Percentiles rank a stretch among this genome's conserved stretches.
These are phyloP conservation scores for Brachionus sp. DNA, from an alignment of 1,140 invertebrate genomes.

Conservation along the genomic window DNA sequence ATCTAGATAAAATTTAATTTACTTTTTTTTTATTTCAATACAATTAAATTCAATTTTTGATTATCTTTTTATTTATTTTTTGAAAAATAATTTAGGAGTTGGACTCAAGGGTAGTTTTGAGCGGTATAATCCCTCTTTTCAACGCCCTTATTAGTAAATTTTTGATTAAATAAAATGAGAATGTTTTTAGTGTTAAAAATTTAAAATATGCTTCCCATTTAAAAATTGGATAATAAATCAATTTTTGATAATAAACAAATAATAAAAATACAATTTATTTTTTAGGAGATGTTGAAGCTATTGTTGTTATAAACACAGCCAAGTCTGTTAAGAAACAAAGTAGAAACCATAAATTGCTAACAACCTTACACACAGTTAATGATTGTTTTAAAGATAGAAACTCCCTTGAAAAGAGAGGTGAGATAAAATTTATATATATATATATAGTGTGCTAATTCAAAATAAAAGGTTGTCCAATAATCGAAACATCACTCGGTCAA, in stretches of 20 bases:
- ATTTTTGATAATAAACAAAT: neutral
- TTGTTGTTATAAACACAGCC: slow-evolving; percentile 14
- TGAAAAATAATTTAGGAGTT: no score
- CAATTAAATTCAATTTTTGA: no score
- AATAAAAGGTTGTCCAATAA: neutral
- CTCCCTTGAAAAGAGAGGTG: slow-evolving; percentile 5
- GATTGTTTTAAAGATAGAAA: neutral
- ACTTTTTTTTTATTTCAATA: no score
- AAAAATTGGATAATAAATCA: no score
- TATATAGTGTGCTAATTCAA: neutral
- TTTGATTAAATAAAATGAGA: no score
- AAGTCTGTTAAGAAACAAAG: neutral
- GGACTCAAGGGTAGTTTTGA: no score
- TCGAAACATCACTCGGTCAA: neutral
- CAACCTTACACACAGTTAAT: neutral
- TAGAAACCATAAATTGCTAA: slow-evolving; percentile 30
- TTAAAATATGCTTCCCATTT: no score
- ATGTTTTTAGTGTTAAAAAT: no score
- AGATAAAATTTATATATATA: neutral
- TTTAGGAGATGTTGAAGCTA: slow-evolving; percentile 36
- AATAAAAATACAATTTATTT: neutral
- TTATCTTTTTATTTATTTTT: no score
- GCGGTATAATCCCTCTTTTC: no score
- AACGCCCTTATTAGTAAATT: no score
- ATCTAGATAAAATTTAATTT: no score